Percentiles rank a stretch among this genome's conserved stretches.
phyloP scores from a whole-genome alignment of 2,797 vertebrate species.

The Cygnus olor region DNA sequence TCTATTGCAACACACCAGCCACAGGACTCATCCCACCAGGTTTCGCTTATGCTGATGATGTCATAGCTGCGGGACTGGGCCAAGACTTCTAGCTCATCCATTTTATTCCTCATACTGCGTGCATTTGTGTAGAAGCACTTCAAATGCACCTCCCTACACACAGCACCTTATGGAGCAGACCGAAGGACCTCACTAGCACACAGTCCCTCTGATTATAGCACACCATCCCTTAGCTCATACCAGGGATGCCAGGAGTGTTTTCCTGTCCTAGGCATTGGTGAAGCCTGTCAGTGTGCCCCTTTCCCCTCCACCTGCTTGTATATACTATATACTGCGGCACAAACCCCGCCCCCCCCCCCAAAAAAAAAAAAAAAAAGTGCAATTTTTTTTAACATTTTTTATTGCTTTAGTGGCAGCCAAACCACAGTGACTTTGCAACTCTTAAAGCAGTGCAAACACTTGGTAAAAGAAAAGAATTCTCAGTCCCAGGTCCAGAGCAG shows the following conservation, averaged over 20 bases:
- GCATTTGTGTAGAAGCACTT: no score
- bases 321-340: no score
- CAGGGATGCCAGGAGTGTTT: neutral
- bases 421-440: neutral
- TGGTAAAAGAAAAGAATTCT: neutral
- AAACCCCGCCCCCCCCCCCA: accelerated
- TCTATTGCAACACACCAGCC: no score
- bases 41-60: no score
- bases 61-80: no score
- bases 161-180: no score
- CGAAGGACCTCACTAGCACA: no score
- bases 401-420: neutral
- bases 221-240: neutral
- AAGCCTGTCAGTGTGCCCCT: neutral
- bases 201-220: no score
- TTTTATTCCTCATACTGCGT: no score
- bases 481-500: neutral
- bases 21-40: no score
- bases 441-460: neutral
- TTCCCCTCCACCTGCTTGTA: neutral
- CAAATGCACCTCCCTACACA: no score
- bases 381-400: neutral
- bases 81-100: no score
- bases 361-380: neutral
- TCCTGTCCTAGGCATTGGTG: neutral